Evolutionary conservation across 2,888 invertebrate species (phyloP).

Genomic region (Erannis defoliaria): DNA sequence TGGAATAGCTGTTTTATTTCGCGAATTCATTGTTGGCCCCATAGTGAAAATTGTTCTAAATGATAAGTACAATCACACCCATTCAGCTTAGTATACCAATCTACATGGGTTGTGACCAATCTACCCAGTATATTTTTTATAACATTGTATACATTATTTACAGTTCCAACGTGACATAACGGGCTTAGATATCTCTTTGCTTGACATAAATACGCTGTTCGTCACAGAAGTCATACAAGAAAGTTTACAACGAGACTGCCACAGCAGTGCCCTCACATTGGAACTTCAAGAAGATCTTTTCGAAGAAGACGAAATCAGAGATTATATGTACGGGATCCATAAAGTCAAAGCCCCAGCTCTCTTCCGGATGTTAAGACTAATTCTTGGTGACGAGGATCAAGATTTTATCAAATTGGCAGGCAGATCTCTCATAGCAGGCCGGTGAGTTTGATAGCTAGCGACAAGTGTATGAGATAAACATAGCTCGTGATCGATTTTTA

Average conservation of each 20-base stretch:
- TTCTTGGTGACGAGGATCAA: conserved; percentile 55
- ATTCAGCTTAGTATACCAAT: no score
- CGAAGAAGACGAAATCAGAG: conserved; percentile 60
- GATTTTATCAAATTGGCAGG: conserved; percentile 66
- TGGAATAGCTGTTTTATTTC: no score
- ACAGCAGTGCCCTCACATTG: conserved; percentile 52
- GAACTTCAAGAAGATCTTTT: conserved; percentile 57
- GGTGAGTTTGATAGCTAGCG: conserved; percentile 50
- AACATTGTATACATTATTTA: conserved; percentile 27
- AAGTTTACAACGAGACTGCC: conserved; percentile 67
- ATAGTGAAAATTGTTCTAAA: no score
- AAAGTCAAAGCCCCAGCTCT: conserved; percentile 73
- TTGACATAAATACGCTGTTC: conserved; percentile 73
- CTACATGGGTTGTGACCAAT: no score
- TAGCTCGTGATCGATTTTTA: conserved; percentile 27
- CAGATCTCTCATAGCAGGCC: conserved; percentile 57
- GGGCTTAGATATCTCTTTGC: conserved; percentile 51
- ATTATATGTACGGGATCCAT: conserved; percentile 59
- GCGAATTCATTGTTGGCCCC: no score
- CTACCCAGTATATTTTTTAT: no score
- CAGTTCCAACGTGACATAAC: conserved; percentile 60
- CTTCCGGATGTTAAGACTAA: conserved; percentile 63
- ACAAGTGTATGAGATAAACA: conserved; percentile 29
- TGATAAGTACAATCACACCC: no score
- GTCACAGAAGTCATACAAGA: conserved; percentile 76